Percentiles rank a stretch among this genome's conserved stretches.
These are phyloP conservation scores for Chrysolina oricalcia DNA, from an alignment of 2,888 invertebrate species.

Conservation along the genomic window DNA sequence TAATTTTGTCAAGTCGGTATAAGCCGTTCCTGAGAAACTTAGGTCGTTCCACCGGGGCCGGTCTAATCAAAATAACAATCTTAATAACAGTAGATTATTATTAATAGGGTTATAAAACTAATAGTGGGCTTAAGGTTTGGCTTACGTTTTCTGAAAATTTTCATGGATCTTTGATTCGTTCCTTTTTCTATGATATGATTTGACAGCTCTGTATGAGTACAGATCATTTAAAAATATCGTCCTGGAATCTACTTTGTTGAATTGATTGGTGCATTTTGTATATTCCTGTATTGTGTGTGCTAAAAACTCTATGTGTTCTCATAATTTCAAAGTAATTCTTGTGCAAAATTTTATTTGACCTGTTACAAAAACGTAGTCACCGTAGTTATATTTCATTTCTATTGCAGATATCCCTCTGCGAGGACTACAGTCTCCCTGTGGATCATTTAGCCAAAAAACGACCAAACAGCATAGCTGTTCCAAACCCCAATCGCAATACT, in stretches of 20 bases:
- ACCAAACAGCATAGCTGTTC: constrained; percentile 77
- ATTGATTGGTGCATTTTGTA: too few relatives aligned
- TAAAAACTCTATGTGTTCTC: too few relatives aligned
- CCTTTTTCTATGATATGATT: too few relatives aligned
- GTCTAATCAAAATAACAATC: not conserved
- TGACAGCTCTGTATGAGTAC: too few relatives aligned
- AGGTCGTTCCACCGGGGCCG: not conserved
- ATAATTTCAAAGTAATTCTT: too few relatives aligned
- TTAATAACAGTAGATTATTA: not conserved
- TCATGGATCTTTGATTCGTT: too few relatives aligned
- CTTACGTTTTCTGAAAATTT: not conserved
- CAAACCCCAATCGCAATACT: constrained; percentile 67
- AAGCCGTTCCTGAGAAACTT: not conserved
- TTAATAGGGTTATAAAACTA: not conserved
- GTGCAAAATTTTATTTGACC: too few relatives aligned
- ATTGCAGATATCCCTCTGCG: constrained; percentile 87
- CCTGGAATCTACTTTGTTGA: too few relatives aligned
- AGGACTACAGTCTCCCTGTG: constrained; percentile 90
- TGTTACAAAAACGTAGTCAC: not conserved
- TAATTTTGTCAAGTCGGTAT: not conserved
- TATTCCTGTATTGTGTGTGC: too few relatives aligned
- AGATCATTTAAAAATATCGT: too few relatives aligned
- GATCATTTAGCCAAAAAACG: constrained; percentile 85
- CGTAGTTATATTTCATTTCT: constrained; percentile 43
- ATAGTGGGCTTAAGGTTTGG: not conserved